A percentile compares a stretch with the other conserved stretches of the same genome.
phyloP scores from a whole-genome alignment of 2,888 invertebrate genomes.

The Hemithea aestivaria region DNA sequence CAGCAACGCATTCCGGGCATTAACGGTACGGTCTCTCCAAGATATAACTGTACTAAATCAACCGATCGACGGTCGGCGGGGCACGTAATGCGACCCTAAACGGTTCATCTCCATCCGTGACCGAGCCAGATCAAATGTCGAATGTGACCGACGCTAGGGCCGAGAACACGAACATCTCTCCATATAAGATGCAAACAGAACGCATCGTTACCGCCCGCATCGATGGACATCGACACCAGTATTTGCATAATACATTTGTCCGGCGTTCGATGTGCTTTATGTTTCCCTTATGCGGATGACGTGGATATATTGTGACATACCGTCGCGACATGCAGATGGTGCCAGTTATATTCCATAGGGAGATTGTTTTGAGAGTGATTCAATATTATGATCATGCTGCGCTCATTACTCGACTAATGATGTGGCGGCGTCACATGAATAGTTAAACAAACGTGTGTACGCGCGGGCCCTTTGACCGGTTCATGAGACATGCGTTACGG shows the following conservation, averaged over 20 bases:
- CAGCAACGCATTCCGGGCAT: constrained; percentile 11
- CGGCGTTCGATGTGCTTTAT: constrained; percentile 35
- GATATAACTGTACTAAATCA: constrained; percentile 59
- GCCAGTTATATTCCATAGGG: constrained; percentile 21
- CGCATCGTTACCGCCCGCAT: constrained; percentile 24
- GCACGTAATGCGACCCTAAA: constrained; percentile 52
- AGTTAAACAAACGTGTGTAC: constrained; percentile 58
- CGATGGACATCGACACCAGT: constrained; percentile 27
- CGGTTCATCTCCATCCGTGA: constrained; percentile 41
- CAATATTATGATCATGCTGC: constrained; percentile 48
- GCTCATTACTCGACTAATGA: constrained; percentile 62
- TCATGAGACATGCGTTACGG: constrained; percentile 46
- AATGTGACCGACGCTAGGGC: constrained; percentile 37
- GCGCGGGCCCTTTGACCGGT: constrained; percentile 58
- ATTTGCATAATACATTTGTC: constrained; percentile 25
- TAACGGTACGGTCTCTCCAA: constrained; percentile 54
- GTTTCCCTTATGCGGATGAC: constrained; percentile 38
- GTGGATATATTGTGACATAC: constrained; percentile 36
- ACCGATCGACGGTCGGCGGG: constrained; percentile 48
- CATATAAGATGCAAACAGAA: constrained; percentile 43
- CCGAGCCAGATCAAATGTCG: constrained; percentile 62
- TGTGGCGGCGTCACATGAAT: constrained; percentile 46
- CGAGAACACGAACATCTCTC: constrained; percentile 53
- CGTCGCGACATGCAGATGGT: constrained; percentile 33
- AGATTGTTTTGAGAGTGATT: constrained; percentile 36